phyloP scores from a whole-genome alignment of 2,888 invertebrate species.

The Drosophila rellima region DNA sequence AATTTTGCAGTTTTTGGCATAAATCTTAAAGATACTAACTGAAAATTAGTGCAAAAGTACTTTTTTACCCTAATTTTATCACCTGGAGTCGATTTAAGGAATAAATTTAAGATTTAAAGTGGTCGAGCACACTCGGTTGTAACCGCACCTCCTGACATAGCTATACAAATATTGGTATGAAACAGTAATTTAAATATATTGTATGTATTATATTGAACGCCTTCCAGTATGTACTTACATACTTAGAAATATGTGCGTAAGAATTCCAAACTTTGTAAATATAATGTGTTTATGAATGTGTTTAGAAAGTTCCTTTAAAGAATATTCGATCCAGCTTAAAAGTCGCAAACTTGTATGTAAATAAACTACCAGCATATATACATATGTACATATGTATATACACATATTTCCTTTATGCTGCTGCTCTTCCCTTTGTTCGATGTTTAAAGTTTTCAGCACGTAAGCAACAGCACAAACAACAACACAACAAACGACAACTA shows the following conservation, averaged over 20 bases:
- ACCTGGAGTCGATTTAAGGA: too few relatives aligned
- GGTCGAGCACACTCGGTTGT: too few relatives aligned
- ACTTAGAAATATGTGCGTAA: background rate
- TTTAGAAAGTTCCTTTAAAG: slow-evolving; percentile 1
- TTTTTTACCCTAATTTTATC: too few relatives aligned
- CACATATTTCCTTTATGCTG: slow-evolving; percentile 9
- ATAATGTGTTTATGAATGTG: background rate
- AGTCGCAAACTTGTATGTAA: background rate
- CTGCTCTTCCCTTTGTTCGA: slow-evolving; percentile 31
- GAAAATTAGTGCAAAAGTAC: too few relatives aligned
- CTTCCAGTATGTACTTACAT: too few relatives aligned
- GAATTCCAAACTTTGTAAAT: background rate
- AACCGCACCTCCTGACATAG: too few relatives aligned
- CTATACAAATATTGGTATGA: too few relatives aligned
- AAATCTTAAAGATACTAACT: too few relatives aligned
- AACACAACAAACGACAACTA: slow-evolving; percentile 16
- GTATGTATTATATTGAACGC: background rate
- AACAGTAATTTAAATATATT: too few relatives aligned
- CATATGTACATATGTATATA: background rate
- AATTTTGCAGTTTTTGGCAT: too few relatives aligned
- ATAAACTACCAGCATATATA: background rate
- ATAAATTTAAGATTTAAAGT: too few relatives aligned
- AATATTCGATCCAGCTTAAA: slow-evolving; percentile 4
- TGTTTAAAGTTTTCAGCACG: slow-evolving; percentile 64
- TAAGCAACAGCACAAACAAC: slow-evolving; percentile 31